Evolutionary conservation across 2,113 vertebrate genomes (phyloP).

Genomic region (Ammospiza nelsoni): DNA sequence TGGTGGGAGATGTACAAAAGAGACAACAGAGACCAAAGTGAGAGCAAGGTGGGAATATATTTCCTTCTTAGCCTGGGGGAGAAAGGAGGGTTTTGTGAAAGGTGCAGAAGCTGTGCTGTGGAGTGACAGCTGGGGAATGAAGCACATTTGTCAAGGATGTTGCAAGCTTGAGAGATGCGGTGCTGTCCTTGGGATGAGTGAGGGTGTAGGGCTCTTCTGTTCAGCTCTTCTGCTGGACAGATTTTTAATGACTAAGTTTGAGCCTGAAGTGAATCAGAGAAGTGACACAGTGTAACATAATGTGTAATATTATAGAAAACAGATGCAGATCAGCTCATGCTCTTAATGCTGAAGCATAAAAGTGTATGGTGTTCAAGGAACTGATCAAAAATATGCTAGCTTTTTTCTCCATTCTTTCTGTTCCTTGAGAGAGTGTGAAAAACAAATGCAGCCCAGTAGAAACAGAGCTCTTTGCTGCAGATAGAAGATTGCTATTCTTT

Average conservation of each 20-base stretch:
- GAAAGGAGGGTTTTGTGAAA: neutral
- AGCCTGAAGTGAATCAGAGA: neutral
- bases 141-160: neutral
- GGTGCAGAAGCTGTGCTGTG: neutral
- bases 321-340: rapidly evolving
- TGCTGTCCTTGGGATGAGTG: neutral
- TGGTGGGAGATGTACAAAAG: neutral
- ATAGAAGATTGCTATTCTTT: neutral
- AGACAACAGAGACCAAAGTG: neutral
- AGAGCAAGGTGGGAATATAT: neutral
- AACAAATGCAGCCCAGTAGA: neutral
- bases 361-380: neutral
- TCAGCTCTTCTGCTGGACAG: neutral
- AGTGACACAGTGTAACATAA: neutral
- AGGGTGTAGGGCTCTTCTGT: neutral
- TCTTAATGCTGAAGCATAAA: neutral
- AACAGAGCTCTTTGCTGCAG: neutral
- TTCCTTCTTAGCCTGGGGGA: neutral
- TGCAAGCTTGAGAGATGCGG: rapidly evolving
- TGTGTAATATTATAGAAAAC: neutral
- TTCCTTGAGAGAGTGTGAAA: neutral
- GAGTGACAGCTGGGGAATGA: neutral
- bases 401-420: neutral
- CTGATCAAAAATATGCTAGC: neutral
- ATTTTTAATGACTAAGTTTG: neutral